Conservation (phyloP, 1,140 invertebrate species). For the Neodiprion virginianus region DNA sequence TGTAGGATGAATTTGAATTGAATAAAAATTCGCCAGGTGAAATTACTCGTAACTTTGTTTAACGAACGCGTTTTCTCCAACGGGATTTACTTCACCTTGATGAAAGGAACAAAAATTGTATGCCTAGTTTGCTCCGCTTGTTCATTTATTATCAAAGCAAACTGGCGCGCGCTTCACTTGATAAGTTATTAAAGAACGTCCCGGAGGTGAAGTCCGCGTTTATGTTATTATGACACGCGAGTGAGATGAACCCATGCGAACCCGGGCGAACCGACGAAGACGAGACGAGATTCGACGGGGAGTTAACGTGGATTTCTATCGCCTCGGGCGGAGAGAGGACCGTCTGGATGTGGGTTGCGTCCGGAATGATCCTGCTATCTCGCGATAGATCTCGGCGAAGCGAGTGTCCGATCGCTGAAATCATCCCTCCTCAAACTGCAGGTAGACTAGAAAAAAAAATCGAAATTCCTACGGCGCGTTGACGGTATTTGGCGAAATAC, state of each 20-base stretch:
- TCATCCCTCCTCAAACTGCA: neutral
- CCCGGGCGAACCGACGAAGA: neutral
- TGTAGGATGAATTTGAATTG: too few species aligned
- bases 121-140: too few species aligned
- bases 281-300: neutral
- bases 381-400: neutral
- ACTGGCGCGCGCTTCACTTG: neutral
- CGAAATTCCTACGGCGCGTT: too few species aligned
- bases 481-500: too few species aligned
- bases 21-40: too few species aligned
- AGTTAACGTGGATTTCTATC: neutral
- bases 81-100: too few species aligned
- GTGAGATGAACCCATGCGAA: too few species aligned
- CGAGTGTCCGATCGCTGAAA: neutral
- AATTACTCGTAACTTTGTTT: too few species aligned
- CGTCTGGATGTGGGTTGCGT: conserved; percentile 1
- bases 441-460: too few species aligned
- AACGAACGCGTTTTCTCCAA: too few species aligned
- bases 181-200: neutral
- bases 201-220: neutral
- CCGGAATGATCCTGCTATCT: neutral
- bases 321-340: conserved; percentile 2
- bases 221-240: too few species aligned
- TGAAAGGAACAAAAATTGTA: too few species aligned
- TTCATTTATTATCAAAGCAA: neutral